Conservation (phyloP, 2,888 invertebrate genomes). For the Macrosoma leucophasiata region DNA sequence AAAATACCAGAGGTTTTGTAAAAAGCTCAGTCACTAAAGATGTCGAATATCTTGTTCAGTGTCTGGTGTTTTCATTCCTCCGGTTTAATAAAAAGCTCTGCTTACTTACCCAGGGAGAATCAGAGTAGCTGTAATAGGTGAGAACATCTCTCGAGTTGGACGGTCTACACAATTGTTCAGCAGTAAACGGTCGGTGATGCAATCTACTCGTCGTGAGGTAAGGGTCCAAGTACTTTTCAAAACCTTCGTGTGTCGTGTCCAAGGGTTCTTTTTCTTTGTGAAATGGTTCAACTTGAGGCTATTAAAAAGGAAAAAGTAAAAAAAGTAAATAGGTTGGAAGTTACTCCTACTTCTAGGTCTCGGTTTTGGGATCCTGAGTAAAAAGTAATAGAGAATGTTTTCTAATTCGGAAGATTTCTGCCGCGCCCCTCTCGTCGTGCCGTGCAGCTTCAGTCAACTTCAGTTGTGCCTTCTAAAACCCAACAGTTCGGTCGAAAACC, state of each 20-base stretch:
- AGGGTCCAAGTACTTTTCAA: constrained; percentile 57
- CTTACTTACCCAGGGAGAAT: constrained; percentile 49
- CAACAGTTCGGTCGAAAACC: too few species aligned
- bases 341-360: too few species aligned
- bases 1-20: too few species aligned
- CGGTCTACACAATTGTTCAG: constrained; percentile 42
- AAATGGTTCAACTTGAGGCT: constrained; percentile 41
- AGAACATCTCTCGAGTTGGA: constrained; percentile 50
- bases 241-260: constrained; percentile 59
- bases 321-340: too few species aligned
- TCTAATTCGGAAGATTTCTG: too few species aligned
- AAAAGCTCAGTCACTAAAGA: too few species aligned
- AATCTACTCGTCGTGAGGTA: constrained; percentile 59
- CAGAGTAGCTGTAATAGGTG: constrained; percentile 57
- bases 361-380: too few species aligned
- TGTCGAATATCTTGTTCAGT: not conserved
- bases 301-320: constrained; percentile 7
- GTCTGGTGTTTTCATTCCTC: not conserved
- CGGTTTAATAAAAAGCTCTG: not conserved
- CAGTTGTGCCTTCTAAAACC: too few species aligned
- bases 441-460: too few species aligned
- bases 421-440: too few species aligned
- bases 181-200: constrained; percentile 54
- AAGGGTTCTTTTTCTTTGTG: constrained; percentile 45
- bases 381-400: too few species aligned